Evolutionary conservation across 2,113 vertebrate genomes (phyloP), one percentile per base, ranked within the genome.

Genomic region (Oncorhynchus clarkii): DNA sequence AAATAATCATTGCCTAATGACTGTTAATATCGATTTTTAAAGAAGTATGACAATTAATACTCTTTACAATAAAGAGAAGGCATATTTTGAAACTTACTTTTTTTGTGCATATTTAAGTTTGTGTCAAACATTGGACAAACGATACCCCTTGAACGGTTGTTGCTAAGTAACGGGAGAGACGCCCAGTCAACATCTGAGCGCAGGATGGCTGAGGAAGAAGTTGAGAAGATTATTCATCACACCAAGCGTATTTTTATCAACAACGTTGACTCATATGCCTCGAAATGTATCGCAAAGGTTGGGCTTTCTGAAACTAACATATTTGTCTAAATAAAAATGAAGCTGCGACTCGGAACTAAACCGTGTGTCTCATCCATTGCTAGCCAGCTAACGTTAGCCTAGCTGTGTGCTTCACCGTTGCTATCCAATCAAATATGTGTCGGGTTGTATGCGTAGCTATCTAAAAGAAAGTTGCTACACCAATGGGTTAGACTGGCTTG

Each of bases 211-310:
- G 72, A 80, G 9, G 72, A 62, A 2, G 57, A 27, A 1, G 68
- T 76, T 31, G 85, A 76, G 34, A 76, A 7, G 24, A 0, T 3
- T 1, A 48, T 71, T 4, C 24, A 5, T 2, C 72, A 45, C 1
- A 67, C 75, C 4, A 92, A 73, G 70, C 75, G 92, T 51, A 75
- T 97, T 82, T 98, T 97, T 72, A 86, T 97, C 26, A 97, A 96
- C 88, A 89, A 91, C 29, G 22, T 96, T 18, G 95, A 96, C 84
- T 90, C 91, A 0, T 97, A 93, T 71, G 81, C 92, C 39, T 95
- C 95, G 66, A 84, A 86, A 80, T 83, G 67, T 68, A 90, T 96
- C 1, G 95, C 93, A 57, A 89, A 94, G 94, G 97, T 97, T 92
- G 93, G 85, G 12, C 1, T 1, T 20, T 71, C 27, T 4, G 31